A percentile compares a stretch with the other conserved stretches of the same genome.
These are phyloP conservation scores for Pseudolaguvia tuberculata DNA, from an alignment of 2,113 vertebrate genomes.

Conservation along the genomic window DNA sequence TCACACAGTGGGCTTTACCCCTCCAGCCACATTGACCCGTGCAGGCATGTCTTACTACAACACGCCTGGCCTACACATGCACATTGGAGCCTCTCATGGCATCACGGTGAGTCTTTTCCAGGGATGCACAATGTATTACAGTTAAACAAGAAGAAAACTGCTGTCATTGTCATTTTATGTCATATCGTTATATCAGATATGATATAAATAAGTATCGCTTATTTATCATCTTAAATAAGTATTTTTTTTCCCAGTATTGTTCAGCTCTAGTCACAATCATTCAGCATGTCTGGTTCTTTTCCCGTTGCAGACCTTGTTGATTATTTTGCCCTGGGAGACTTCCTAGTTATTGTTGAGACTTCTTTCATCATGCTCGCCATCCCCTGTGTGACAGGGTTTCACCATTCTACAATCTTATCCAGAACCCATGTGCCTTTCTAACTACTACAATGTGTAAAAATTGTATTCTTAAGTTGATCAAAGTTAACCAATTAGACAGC, in stretches of 20 bases:
- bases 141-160: too few species aligned
- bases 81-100: slow-evolving; percentile 87
- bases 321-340: background rate
- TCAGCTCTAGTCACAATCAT: too few species aligned
- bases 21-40: slow-evolving; percentile 91
- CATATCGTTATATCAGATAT: too few species aligned
- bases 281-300: background rate
- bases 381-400: background rate
- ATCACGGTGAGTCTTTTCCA: slow-evolving; percentile 79
- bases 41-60: slow-evolving; percentile 97
- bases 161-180: too few species aligned
- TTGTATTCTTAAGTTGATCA: background rate
- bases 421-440: background rate
- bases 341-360: background rate
- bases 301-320: background rate
- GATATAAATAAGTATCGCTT: too few species aligned
- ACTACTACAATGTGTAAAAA: background rate
- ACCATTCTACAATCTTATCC: background rate
- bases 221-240: too few species aligned
- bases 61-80: slow-evolving; percentile 90
- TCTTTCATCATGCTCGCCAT: background rate
- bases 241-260: too few species aligned
- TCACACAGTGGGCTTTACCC: slow-evolving; percentile 96
- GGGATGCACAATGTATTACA: too few species aligned
- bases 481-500: too few species aligned